Base-by-base conservation (phyloP, 2,888 invertebrate species). In the Leptopterna dolabrata region DNA sequence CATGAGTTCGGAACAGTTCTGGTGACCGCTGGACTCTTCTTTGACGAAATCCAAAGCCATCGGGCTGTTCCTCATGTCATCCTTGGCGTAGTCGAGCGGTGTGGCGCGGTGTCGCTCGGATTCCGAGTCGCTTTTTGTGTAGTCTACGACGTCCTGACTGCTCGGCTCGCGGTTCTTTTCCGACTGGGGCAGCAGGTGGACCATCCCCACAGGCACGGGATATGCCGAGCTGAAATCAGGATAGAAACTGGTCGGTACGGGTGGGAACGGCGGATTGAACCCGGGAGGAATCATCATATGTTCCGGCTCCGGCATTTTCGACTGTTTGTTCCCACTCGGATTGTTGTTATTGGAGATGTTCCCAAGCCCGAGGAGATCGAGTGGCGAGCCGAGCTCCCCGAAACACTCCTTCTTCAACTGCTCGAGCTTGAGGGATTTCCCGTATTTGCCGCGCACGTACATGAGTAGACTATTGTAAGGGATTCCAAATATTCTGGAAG, bases 371-470 rank as follows among this genome's bases (percentile, higher is more conserved):
- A 95, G 92, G 87, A 95, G 94, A 91, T 96, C 96, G 85, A 95
- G 93, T 9, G 94, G 93, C 14, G 78, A 78, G 11, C 91, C 91
- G 2, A 96, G 96, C 0, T 96, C 96, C 87, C 96, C 96, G 91
- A 96, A 96, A 92, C 97, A 97, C 92, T 97, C 97, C 92, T 96
- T 97, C 90, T 97, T 93, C 88, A 97, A 93, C 92, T 97, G 96
- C 91, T 97, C 97, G 89, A 97, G 93, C 91, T 97, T 97, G 88
- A 97, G 93, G 91, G 97, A 97, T 92, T 97, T 97, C n/a, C 97
- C 97, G 92, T 97, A 97, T 92, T 97, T 97, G 84, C 97, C 97
- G 76, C 97, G 94, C 41, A 97, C 97, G 93, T 97, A 97, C 97
- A 97, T 97, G 87, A 97, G 93, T 80, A 97, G 93, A 76, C 97